Evolutionary conservation across 2,797 vertebrate genomes (phyloP).

Genomic region (Chelonia mydas): DNA sequence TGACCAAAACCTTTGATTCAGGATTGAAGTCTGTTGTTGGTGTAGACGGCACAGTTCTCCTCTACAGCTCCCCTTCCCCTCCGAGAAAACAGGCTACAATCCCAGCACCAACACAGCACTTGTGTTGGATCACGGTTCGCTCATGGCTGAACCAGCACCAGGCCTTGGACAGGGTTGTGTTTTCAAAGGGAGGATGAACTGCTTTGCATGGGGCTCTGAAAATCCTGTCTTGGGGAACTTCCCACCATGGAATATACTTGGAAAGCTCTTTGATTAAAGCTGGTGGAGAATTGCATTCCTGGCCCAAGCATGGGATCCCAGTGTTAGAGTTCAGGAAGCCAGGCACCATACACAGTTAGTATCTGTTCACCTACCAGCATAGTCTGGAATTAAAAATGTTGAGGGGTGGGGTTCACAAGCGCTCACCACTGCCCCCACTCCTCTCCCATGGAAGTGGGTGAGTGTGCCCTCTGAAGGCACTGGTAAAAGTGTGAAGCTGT

Average conservation of each 20-base stretch:
- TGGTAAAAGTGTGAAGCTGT: background rate
- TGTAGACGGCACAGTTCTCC: background rate
- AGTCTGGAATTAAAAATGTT: background rate
- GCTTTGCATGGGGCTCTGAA: too few relatives aligned
- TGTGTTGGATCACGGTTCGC: background rate
- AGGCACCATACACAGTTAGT: background rate
- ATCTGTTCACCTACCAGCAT: background rate
- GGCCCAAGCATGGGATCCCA: background rate
- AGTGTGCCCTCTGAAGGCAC: too few relatives aligned
- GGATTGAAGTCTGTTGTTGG: background rate
- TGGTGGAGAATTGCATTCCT: background rate
- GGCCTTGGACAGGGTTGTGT: too few relatives aligned
- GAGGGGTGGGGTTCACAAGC: too few relatives aligned
- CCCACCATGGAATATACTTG: background rate
- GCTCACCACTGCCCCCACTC: too few relatives aligned
- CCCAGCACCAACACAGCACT: background rate
- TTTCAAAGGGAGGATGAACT: background rate
- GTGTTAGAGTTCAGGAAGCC: background rate
- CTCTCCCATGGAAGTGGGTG: too few relatives aligned
- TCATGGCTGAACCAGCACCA: background rate
- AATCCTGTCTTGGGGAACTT: background rate
- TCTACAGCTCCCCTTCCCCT: background rate
- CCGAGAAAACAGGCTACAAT: too few relatives aligned
- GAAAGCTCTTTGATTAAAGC: background rate
- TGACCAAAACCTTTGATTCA: fast-evolving